Percentiles rank a stretch among this genome's conserved stretches.
Evolutionary conservation across 1,140 invertebrate species (phyloP).

Genomic region (Dicyema japonicum): DNA sequence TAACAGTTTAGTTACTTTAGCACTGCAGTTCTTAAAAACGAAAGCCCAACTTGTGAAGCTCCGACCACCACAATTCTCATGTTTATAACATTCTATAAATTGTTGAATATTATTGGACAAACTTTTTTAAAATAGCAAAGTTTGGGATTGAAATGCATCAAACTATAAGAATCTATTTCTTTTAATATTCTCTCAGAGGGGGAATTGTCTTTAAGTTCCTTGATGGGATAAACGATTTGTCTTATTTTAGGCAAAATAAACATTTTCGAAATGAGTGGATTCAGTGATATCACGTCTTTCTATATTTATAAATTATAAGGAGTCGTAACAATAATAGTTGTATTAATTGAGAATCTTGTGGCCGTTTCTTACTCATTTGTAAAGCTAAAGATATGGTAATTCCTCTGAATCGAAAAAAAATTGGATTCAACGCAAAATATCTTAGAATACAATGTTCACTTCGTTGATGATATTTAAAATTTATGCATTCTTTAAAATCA

Average conservation of each 20-base stretch:
- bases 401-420: constrained; percentile 25
- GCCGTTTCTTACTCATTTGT: too few relatives aligned
- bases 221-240: constrained; percentile 14
- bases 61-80: constrained; percentile 35
- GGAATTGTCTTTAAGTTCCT: constrained; percentile 13
- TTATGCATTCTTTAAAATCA: constrained; percentile 24
- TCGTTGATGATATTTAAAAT: constrained; percentile 16
- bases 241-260: too few relatives aligned
- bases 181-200: constrained; percentile 15
- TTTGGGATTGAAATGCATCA: constrained; percentile 19
- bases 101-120: too few relatives aligned
- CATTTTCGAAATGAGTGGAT: too few relatives aligned
- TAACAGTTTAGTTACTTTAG: constrained; percentile 22
- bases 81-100: too few relatives aligned
- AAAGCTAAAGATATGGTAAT: too few relatives aligned
- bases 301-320: too few relatives aligned
- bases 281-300: too few relatives aligned
- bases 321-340: too few relatives aligned
- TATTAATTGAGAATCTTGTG: too few relatives aligned
- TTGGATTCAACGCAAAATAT: constrained; percentile 25
- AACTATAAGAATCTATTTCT: constrained; percentile 10
- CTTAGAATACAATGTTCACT: constrained; percentile 22
- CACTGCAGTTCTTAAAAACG: constrained; percentile 31
- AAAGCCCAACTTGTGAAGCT: constrained; percentile 31
- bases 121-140: constrained; percentile 18